Evolutionary conservation across 1,140 invertebrate species (phyloP).

Genomic region (Drosophila virilis): DNA sequence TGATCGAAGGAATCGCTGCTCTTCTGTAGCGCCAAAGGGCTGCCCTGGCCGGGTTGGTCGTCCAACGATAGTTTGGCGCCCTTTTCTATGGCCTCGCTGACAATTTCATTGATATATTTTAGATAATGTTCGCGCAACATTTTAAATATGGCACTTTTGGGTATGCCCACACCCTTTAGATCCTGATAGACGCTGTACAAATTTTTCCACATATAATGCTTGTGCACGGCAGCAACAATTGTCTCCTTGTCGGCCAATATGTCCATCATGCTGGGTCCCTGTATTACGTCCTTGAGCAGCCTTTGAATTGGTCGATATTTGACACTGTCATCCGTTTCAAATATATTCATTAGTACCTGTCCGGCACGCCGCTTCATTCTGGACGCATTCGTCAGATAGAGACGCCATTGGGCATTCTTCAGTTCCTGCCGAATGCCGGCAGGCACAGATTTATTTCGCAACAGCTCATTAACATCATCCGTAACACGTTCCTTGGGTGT

Average conservation of each 20-base stretch:
- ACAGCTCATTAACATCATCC: not conserved
- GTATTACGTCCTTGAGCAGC: constrained; percentile 27
- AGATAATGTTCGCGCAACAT: constrained; percentile 35
- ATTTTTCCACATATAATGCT: constrained; percentile 51
- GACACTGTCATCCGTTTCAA: not conserved
- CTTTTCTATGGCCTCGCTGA: not conserved
- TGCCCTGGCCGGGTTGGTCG: fast-evolving
- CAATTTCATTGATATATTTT: constrained; percentile 17
- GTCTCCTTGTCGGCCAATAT: not conserved
- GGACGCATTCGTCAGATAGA: not conserved
- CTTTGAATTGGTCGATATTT: constrained; percentile 9
- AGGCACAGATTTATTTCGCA: not conserved
- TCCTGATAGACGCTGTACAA: constrained; percentile 21
- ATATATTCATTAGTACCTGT: not conserved
- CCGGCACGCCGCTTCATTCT: not conserved
- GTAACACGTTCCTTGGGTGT: not conserved
- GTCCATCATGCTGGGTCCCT: constrained; percentile 15
- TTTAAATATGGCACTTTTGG: fast-evolving
- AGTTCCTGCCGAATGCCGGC: not conserved
- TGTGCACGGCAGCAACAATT: constrained; percentile 5
- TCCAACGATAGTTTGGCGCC: not conserved
- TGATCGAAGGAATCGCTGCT: not conserved
- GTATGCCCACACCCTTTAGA: constrained; percentile 3
- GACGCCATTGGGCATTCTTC: not conserved
- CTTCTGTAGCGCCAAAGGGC: fast-evolving